Conservation (phyloP, 2,888 invertebrate genomes). For the Gordius sp. region DNA sequence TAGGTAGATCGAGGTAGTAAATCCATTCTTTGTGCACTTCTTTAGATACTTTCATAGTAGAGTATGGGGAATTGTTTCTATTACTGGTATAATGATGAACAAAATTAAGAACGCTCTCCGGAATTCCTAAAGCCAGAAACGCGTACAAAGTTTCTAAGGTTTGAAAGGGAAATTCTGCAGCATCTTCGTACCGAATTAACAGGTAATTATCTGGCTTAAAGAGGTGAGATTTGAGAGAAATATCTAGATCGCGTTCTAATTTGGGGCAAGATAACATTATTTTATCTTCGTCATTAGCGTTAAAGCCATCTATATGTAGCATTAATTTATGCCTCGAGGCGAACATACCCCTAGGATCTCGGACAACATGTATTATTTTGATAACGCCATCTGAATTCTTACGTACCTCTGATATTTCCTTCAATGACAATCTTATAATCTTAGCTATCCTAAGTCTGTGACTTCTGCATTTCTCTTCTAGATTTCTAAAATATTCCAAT, state of each 20-base stretch:
- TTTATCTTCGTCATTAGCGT: too few relatives aligned
- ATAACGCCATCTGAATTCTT: not conserved
- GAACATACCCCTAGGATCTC: not conserved
- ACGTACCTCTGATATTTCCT: not conserved
- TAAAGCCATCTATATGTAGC: too few relatives aligned
- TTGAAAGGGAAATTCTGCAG: constrained; percentile 4
- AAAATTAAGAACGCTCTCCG: not conserved
- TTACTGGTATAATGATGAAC: constrained; percentile 11
- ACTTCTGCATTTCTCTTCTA: not conserved
- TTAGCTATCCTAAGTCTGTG: not conserved
- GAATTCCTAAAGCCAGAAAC: not conserved
- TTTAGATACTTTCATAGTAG: constrained; percentile 5
- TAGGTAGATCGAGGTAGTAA: not conserved
- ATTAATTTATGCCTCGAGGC: not conserved
- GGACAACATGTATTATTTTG: not conserved
- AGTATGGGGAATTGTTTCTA: not conserved
- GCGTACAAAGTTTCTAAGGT: not conserved
- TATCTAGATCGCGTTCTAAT: too few relatives aligned
- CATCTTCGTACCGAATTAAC: not conserved
- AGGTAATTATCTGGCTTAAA: too few relatives aligned
- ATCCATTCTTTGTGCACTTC: not conserved
- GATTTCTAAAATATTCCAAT: not conserved
- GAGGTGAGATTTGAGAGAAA: too few relatives aligned
- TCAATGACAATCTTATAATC: not conserved
- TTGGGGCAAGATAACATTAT: too few relatives aligned